Evolutionary conservation across 2,797 vertebrate species (phyloP).

Genomic region (Malurus leucopterus): DNA sequence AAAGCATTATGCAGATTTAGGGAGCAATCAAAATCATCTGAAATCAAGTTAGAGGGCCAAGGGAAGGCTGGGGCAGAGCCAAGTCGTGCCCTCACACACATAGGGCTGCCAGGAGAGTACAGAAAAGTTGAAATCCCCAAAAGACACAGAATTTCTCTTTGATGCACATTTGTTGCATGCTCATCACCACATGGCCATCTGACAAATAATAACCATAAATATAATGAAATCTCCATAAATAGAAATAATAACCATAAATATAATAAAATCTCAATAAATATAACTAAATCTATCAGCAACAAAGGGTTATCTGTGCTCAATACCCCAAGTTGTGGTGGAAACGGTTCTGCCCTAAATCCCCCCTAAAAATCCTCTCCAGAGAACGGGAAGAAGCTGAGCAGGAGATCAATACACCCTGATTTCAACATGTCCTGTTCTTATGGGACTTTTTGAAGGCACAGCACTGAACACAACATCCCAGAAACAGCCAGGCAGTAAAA

Average conservation of each 20-base stretch:
- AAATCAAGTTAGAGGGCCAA: conserved; percentile 12
- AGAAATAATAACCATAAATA: background rate
- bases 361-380: background rate
- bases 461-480: background rate
- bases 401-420: background rate
- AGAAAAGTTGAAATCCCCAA: background rate
- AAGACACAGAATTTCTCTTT: background rate
- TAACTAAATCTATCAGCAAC: background rate
- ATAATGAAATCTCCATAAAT: too few species aligned
- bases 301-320: background rate
- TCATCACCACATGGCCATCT: background rate
- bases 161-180: background rate
- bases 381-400: background rate
- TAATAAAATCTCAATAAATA: too few species aligned
- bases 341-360: background rate
- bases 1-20: conserved; percentile 28
- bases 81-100: background rate
- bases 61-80: background rate
- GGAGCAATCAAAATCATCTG: conserved; percentile 17
- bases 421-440: background rate
- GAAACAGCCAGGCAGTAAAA: background rate
- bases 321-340: background rate
- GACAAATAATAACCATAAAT: background rate
- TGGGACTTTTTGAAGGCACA: accelerated
- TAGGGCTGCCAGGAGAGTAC: background rate